Conservation (phyloP, 1,140 invertebrate species). For the Ceratosolen solmsi region DNA sequence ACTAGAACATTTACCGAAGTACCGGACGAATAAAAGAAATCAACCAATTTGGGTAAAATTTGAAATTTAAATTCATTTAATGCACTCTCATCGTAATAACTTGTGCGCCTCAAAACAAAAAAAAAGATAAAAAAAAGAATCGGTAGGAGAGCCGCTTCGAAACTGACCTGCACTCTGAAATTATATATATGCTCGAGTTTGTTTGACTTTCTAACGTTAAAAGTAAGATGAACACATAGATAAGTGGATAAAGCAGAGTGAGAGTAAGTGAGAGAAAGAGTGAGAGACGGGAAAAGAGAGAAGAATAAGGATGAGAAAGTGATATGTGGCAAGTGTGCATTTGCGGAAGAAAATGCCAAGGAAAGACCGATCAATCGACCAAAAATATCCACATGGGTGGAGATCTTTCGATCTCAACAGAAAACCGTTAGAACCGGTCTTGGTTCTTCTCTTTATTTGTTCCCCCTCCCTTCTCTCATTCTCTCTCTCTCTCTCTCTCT, state of each 20-base stretch:
- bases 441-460: too few species aligned
- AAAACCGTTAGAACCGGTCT: conserved; percentile 51
- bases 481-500: background rate
- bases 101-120: background rate
- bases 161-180: conserved; percentile 60
- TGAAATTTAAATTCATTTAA: background rate
- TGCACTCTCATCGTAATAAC: background rate
- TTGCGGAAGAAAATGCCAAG: background rate
- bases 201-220: conserved; percentile 27
- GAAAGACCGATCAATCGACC: conserved; percentile 32
- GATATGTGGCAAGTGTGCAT: conserved; percentile 5
- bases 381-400: conserved; percentile 15
- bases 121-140: background rate
- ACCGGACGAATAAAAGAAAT: too few species aligned
- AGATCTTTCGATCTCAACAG: conserved; percentile 34
- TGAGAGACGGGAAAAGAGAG: background rate
- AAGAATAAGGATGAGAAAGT: background rate
- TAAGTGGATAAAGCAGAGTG: background rate
- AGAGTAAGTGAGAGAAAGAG: background rate
- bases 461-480: background rate
- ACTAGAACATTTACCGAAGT: too few species aligned
- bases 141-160: conserved; percentile 55
- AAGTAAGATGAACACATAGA: background rate
- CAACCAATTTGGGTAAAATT: too few species aligned
- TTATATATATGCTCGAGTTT: conserved; percentile 20